These are phyloP conservation scores for Drosophila heteroneura DNA, from an alignment of 2,888 invertebrate species.

Conservation along the genomic window DNA sequence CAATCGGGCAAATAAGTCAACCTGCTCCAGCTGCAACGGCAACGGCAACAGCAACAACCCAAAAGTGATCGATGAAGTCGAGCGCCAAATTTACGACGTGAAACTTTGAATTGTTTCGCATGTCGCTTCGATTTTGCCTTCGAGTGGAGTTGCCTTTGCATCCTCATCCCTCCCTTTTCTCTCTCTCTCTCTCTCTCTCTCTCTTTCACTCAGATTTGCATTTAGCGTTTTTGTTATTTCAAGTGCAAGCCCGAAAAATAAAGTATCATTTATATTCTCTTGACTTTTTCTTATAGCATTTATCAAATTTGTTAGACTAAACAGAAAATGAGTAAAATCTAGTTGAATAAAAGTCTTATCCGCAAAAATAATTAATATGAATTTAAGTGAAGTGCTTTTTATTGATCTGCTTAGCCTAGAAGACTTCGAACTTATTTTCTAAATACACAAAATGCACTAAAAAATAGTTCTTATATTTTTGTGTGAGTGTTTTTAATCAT, in stretches of 20 bases:
- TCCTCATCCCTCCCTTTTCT: neutral
- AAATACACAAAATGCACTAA: neutral
- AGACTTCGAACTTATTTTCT: neutral
- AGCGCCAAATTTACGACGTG: slow-evolving; percentile 84
- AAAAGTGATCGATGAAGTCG: slow-evolving; percentile 85
- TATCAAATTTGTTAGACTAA: neutral
- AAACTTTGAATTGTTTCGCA: slow-evolving; percentile 83
- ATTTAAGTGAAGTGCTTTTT: neutral
- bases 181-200: neutral
- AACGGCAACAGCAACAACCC: slow-evolving; percentile 45
- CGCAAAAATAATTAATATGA: neutral
- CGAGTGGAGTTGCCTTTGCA: slow-evolving; percentile 34
- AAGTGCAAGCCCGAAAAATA: slow-evolving; percentile 5
- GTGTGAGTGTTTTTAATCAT: neutral
- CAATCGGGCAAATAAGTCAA: slow-evolving; percentile 67
- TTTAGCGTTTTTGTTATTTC: neutral
- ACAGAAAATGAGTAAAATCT: neutral
- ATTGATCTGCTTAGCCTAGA: neutral
- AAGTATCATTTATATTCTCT: neutral
- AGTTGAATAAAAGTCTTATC: neutral
- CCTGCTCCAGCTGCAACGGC: slow-evolving; percentile 50
- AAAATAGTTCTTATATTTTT: neutral
- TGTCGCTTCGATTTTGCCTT: slow-evolving; percentile 79
- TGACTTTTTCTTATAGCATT: neutral
- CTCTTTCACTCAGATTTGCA: slow-evolving; percentile 2